Base-by-base conservation (phyloP, 2,113 vertebrate genomes). In the Chaetops frenatus region DNA sequence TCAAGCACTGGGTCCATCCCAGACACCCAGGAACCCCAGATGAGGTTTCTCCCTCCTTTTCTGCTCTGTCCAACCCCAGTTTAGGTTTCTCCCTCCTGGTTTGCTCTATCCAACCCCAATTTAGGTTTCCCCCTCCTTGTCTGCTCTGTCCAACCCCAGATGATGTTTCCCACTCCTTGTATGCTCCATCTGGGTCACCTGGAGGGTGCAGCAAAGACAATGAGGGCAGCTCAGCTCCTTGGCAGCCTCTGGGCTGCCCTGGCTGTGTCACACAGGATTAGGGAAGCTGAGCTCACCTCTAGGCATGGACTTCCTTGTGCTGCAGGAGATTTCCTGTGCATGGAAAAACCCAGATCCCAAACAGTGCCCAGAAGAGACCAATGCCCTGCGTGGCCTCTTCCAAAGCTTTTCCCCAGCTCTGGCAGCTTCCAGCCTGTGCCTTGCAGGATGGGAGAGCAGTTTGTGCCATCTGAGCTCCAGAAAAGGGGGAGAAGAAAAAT, bases 41-140 rank as follows among this genome's bases (percentile, higher is more conserved):
- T 3, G 0, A 14, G 61, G 47, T 24, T 66, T 65, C 2, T 18
- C 11, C 53, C 13, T 45, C 21, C 12, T 31, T 14, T 1, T 11
- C 5, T 35, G 21, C 22, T 36, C 36, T 64, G 15, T 42, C 48
- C 67, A 50, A 12, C n/a, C 35, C 27, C 48, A 31, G 27, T 31
- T 17, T 0, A 17, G 33, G 20, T 38, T 54, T 15, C 25, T 33
- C 14, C 58, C 8, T 44, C 33, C 28, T 45, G 5, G 1, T 8
- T 7, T 42, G 18, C 27, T 40, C 40, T 71, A 11, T 42, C 35
- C 61, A 42, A 15, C 18, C 61, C 40, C 62, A 64, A 10, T 7
- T 15, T 0, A n/a, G 27, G 35, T 33, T 66, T 44, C 4, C 47
- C 8, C 48, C 12, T 64, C 33, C 27, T 38, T 21, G 0, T 11